Percentiles rank a stretch among this genome's conserved stretches.
Evolutionary conservation across 1,140 invertebrate genomes (phyloP).

Genomic region (Chymomyza costata): DNA sequence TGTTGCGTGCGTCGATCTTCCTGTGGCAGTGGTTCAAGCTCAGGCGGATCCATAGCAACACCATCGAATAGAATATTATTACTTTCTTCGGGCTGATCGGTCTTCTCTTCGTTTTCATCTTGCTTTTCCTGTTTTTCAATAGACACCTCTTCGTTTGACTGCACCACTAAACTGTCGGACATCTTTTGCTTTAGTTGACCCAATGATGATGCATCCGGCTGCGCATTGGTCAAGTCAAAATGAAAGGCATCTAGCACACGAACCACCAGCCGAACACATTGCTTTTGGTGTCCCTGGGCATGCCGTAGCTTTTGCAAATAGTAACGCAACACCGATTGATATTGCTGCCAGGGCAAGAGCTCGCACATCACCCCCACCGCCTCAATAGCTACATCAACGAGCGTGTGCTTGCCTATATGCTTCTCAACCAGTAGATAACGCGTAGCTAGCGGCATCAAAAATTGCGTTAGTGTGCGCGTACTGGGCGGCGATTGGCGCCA

Average conservation of each 20-base stretch:
- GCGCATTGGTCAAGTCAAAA: slow-evolving; percentile 87
- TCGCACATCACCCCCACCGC: slow-evolving; percentile 84
- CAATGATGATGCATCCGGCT: slow-evolving; percentile 51
- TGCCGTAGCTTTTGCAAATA: slow-evolving; percentile 86
- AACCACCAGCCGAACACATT: slow-evolving; percentile 87
- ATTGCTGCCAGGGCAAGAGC: slow-evolving; percentile 90
- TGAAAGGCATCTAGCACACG: slow-evolving; percentile 94
- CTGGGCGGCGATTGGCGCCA: slow-evolving; percentile 76
- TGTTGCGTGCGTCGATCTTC: slow-evolving; percentile 51
- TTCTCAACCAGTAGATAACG: slow-evolving; percentile 87
- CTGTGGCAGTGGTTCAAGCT: slow-evolving; percentile 55
- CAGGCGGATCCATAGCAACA: slow-evolving; percentile 47
- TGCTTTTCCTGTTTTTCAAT: slow-evolving; percentile 41
- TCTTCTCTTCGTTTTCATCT: slow-evolving; percentile 52
- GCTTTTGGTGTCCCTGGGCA: slow-evolving; percentile 86
- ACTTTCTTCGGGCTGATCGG: slow-evolving; percentile 37
- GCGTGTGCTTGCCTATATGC: slow-evolving; percentile 84
- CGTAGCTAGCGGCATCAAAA: slow-evolving; percentile 89
- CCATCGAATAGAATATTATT: slow-evolving; percentile 44
- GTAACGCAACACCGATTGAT: slow-evolving; percentile 86
- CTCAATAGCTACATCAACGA: slow-evolving; percentile 90
- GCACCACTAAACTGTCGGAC: not conserved
- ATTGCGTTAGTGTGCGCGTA: slow-evolving; percentile 85
- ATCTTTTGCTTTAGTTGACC: slow-evolving; percentile 34
- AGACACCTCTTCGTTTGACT: not conserved